phyloP scores from a whole-genome alignment of 2,888 invertebrate genomes.

The Cinara cedri region DNA sequence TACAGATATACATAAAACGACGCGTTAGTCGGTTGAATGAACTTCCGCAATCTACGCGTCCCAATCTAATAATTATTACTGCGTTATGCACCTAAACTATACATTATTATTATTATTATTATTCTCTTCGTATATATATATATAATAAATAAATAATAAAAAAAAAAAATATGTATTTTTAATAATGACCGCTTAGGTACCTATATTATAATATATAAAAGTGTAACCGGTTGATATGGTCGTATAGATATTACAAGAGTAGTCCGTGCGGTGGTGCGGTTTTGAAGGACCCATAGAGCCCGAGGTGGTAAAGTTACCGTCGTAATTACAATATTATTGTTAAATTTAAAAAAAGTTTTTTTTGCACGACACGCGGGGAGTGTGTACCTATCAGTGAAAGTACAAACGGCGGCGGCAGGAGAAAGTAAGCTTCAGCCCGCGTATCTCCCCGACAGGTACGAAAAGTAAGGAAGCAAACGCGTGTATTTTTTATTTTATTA shows the following conservation, averaged over 20 bases:
- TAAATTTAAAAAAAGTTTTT: too few species aligned
- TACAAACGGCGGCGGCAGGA: conserved; percentile 25
- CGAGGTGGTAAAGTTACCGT: too few species aligned
- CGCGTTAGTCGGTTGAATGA: conserved; percentile 42
- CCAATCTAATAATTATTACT: conserved; percentile 39
- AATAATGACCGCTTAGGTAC: too few species aligned
- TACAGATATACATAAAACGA: conserved; percentile 32
- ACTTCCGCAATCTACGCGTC: conserved; percentile 26
- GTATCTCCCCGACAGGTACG: conserved; percentile 16
- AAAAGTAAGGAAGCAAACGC: neutral
- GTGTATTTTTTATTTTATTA: conserved; percentile 24
- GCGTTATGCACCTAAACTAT: neutral
- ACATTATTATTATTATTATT: conserved; percentile 22
- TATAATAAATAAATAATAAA: neutral
- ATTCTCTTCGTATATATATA: neutral
- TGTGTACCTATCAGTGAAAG: conserved; percentile 45
- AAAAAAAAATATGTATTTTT: too few species aligned
- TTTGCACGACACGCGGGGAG: neutral
- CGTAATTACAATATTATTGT: too few species aligned
- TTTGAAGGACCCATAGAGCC: too few species aligned
- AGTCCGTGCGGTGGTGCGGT: too few species aligned
- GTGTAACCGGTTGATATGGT: too few species aligned
- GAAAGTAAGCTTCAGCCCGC: conserved; percentile 45
- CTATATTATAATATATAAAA: too few species aligned
- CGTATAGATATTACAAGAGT: too few species aligned